Evolutionary conservation across 1,140 invertebrate genomes (phyloP), one percentile per base, ranked within the genome.

Genomic region (Mylabris phalerata): DNA sequence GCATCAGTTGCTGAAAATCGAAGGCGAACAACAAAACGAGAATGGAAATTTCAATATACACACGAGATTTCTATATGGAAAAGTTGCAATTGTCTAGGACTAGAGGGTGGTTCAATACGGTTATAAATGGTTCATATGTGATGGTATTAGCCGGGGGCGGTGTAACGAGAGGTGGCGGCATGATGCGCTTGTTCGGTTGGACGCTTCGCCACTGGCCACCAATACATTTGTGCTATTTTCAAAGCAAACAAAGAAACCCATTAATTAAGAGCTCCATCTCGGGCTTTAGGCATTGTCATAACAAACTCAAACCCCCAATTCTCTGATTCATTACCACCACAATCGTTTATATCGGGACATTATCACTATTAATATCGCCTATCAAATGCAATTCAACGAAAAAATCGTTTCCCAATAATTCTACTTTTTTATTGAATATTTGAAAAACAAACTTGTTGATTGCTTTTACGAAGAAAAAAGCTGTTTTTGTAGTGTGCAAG

Each of bases 241-340:
- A 66, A 64, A 55, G 59, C 56, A 66, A 66, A 66, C 65, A 66
- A 61, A 64, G 62, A 64, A 64, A 66, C 59, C 62, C 55, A 66
- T 66, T 66, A 66, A 66, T 66, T 66, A 62, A 66, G 65, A 64
- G 65, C 65, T 59, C 59, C 64, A 66, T 63, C 59, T 63, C 50
- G 57, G 57, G 58, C 62, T 66, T 61, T 65, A 63, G 47, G 43
- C 60, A 45, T 57, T 65, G 57, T 63, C 61, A 66, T 61, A 66
- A 66, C 61, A 66, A 65, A 65, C 64, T 41, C 41, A 51, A 42
- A 26, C 32, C 32, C 32, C 59, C 11, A 45, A 48, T 49, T 54
- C 57, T 52, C 44, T 49, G 59, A 60, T 54, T 58, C 50, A 57
- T 61, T 58, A 50, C 46, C 49, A 46, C 46, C 49, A 57, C 48